Percentiles rank a stretch among this genome's conserved stretches.
Conservation (phyloP, 2,888 invertebrate species). For the Eurytoma californica region DNA sequence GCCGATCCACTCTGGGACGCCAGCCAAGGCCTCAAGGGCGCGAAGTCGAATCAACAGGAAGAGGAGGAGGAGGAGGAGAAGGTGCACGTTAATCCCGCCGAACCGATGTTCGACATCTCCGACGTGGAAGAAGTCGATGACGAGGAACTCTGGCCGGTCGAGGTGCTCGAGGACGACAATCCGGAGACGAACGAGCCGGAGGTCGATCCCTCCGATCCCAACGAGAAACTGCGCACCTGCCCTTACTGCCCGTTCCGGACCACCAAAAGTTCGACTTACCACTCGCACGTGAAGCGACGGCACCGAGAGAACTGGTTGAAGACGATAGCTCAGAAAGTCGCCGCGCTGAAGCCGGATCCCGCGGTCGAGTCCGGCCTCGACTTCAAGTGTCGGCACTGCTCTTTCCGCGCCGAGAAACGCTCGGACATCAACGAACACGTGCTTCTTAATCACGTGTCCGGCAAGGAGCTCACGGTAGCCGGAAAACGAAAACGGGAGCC, state of each 20-base stretch:
- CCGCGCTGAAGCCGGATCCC: background rate
- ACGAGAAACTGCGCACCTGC: constrained; percentile 57
- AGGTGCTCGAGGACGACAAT: constrained; percentile 19
- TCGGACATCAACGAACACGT: constrained; percentile 12
- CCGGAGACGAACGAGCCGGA: background rate
- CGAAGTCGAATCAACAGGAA: background rate
- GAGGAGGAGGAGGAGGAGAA: background rate
- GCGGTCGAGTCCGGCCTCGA: background rate
- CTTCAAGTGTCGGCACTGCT: constrained; percentile 11
- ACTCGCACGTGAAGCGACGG: constrained; percentile 70
- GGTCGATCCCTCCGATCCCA: background rate
- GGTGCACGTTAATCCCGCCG: too few relatives aligned
- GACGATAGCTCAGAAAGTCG: constrained; percentile 1
- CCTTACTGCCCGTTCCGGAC: constrained; percentile 69
- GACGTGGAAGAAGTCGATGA: constrained; percentile 34
- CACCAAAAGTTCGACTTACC: constrained; percentile 65
- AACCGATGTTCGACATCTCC: background rate
- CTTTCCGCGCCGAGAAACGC: background rate
- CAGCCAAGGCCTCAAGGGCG: background rate
- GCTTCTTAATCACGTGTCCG: background rate
- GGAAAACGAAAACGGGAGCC: background rate
- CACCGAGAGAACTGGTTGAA: constrained; percentile 59
- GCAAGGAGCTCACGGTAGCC: background rate
- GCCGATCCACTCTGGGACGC: background rate
- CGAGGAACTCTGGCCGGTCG: constrained; percentile 43